Conservation (phyloP, 2,888 invertebrate species). For the Nudaria mundana region DNA sequence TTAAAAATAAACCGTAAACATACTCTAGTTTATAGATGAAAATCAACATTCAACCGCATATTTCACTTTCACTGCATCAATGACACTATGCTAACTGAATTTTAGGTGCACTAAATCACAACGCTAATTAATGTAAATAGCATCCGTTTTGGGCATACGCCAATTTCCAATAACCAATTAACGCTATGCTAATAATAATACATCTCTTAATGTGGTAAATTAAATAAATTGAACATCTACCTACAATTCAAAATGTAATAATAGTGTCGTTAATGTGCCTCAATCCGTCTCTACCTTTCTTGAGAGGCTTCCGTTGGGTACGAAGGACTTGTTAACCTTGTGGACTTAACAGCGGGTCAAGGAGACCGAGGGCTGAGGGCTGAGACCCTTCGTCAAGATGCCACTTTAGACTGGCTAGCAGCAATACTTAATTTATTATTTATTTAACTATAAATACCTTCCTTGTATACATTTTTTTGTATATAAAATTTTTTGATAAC, state of each 20-base stretch:
- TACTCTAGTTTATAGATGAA: too few relatives aligned
- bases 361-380: too few relatives aligned
- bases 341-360: conserved; percentile 23
- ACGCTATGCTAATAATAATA: not conserved
- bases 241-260: not conserved
- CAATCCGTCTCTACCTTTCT: conserved; percentile 25
- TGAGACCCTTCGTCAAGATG: conserved; percentile 13
- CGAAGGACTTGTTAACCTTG: conserved; percentile 21
- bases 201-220: not conserved
- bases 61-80: too few relatives aligned
- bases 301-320: conserved; percentile 16
- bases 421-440: conserved; percentile 4
- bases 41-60: too few relatives aligned
- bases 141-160: not conserved
- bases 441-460: not conserved
- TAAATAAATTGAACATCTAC: not conserved
- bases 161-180: not conserved
- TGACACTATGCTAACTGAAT: not conserved
- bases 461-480: not conserved
- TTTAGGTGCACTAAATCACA: not conserved
- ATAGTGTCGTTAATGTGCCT: conserved; percentile 1
- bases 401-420: conserved; percentile 5
- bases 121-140: not conserved
- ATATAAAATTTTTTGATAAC: too few relatives aligned
- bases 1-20: too few relatives aligned